phyloP scores from a whole-genome alignment of 2,888 invertebrate genomes.

The Aleiodes alternator region DNA sequence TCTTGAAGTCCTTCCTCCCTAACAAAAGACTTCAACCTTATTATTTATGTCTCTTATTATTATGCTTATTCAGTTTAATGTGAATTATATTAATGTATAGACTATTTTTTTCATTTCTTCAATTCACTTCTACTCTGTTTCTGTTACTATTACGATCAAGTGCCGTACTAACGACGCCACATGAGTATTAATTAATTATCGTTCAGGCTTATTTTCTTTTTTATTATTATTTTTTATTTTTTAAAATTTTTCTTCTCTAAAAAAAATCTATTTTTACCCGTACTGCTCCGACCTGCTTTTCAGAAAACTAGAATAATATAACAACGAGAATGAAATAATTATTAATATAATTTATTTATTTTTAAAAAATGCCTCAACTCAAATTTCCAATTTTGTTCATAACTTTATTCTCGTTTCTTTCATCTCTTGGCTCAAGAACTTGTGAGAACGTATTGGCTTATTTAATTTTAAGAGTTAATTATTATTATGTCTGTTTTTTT shows the following conservation, averaged over 20 bases:
- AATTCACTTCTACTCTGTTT: slow-evolving; percentile 43
- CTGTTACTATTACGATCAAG: slow-evolving; percentile 51
- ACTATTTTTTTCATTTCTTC: slow-evolving; percentile 6
- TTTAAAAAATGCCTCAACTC: neutral
- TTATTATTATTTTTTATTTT: neutral
- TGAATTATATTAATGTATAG: slow-evolving; percentile 10
- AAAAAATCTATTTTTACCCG: slow-evolving; percentile 71
- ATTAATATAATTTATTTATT: slow-evolving; percentile 9
- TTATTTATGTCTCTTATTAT: slow-evolving; percentile 27
- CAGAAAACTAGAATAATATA: slow-evolving; percentile 53
- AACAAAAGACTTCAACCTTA: slow-evolving; percentile 9
- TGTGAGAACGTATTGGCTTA: neutral
- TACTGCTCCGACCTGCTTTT: slow-evolving; percentile 72
- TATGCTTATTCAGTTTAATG: neutral
- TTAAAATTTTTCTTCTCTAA: slow-evolving; percentile 9
- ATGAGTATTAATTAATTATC: slow-evolving; percentile 66
- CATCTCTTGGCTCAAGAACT: too few species aligned
- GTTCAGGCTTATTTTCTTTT: slow-evolving; percentile 54
- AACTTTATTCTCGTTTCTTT: too few species aligned
- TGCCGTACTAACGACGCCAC: slow-evolving; percentile 58
- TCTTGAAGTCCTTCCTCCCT: neutral
- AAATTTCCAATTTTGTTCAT: neutral
- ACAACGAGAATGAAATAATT: slow-evolving; percentile 46
- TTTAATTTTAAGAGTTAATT: slow-evolving; percentile 6
- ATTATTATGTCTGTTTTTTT: slow-evolving; percentile 14